phyloP scores from a whole-genome alignment of 2,888 invertebrate species.

The Ceratothoa steindachneri region DNA sequence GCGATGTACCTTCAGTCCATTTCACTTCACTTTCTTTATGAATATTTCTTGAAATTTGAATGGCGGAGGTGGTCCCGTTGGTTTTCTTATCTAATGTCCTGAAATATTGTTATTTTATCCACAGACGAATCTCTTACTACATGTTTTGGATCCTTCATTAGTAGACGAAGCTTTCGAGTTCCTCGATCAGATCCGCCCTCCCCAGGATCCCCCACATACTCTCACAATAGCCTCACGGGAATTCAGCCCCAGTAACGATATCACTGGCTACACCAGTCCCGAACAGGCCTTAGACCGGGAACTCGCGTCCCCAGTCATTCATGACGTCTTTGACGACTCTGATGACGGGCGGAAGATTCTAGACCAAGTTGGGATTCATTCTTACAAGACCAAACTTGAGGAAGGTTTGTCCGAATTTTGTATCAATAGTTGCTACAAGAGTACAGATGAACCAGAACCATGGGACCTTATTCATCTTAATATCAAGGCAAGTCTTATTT shows the following conservation, averaged over 20 bases:
- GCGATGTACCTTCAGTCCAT: too few species aligned
- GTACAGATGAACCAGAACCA: slow-evolving; percentile 76
- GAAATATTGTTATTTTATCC: slow-evolving; percentile 19
- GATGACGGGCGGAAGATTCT: background rate
- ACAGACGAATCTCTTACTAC: slow-evolving; percentile 56
- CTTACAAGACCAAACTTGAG: background rate
- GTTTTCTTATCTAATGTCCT: too few species aligned
- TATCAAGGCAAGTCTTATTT: slow-evolving; percentile 81
- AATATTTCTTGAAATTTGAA: too few species aligned
- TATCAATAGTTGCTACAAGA: slow-evolving; percentile 60
- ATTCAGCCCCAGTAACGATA: slow-evolving; percentile 15
- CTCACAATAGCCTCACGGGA: slow-evolving; percentile 37
- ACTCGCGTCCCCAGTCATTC: slow-evolving; percentile 28
- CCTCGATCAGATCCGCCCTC: slow-evolving; percentile 65
- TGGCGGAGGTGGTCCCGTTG: too few species aligned
- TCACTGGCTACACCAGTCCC: background rate
- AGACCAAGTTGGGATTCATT: background rate
- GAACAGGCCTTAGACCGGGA: slow-evolving; percentile 32
- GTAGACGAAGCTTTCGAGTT: slow-evolving; percentile 80
- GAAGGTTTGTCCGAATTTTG: background rate
- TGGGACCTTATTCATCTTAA: slow-evolving; percentile 80
- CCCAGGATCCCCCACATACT: slow-evolving; percentile 39
- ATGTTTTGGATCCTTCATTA: slow-evolving; percentile 64
- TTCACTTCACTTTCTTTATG: too few species aligned
- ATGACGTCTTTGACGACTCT: background rate